Percentiles rank a stretch among this genome's conserved stretches.
phyloP scores from a whole-genome alignment of 92 coral and sea anemone genomes.

The Parazoanthus atlanticus region DNA sequence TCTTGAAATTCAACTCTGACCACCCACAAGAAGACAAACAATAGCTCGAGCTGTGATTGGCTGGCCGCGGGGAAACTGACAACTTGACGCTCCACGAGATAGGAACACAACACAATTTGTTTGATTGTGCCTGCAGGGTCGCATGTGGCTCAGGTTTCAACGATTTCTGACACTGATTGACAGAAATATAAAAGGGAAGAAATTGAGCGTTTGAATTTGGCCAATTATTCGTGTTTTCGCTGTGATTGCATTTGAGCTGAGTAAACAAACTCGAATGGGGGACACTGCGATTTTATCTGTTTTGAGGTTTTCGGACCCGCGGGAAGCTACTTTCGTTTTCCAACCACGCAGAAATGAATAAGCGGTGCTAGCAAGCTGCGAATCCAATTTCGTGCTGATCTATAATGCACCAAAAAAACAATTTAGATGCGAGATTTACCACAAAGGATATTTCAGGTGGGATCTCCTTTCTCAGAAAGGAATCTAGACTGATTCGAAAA shows the following conservation, averaged over 20 bases:
- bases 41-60: slow-evolving; percentile 36
- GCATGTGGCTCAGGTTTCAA: slow-evolving; percentile 38
- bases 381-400: background rate
- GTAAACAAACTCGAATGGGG: slow-evolving; percentile 35
- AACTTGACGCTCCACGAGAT: slow-evolving; percentile 30
- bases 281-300: slow-evolving; percentile 37
- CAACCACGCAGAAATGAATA: slow-evolving; percentile 28
- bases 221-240: slow-evolving; percentile 37
- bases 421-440: background rate
- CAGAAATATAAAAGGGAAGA: slow-evolving; percentile 42
- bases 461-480: background rate
- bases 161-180: slow-evolving; percentile 46
- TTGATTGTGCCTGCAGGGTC: slow-evolving; percentile 40
- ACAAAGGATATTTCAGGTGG: background rate
- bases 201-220: slow-evolving; percentile 47
- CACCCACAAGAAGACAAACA: slow-evolving; percentile 42
- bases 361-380: background rate
- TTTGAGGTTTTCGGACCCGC: slow-evolving; percentile 2
- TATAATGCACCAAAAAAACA: background rate
- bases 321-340: background rate
- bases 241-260: slow-evolving; percentile 33
- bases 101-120: slow-evolving; percentile 44
- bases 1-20: slow-evolving; percentile 37
- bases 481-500: background rate
- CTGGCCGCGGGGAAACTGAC: background rate